A percentile compares a stretch with the other conserved stretches of the same genome.
Evolutionary conservation across 2,888 invertebrate genomes (phyloP).

Genomic region (Koerneria pararmatus): DNA sequence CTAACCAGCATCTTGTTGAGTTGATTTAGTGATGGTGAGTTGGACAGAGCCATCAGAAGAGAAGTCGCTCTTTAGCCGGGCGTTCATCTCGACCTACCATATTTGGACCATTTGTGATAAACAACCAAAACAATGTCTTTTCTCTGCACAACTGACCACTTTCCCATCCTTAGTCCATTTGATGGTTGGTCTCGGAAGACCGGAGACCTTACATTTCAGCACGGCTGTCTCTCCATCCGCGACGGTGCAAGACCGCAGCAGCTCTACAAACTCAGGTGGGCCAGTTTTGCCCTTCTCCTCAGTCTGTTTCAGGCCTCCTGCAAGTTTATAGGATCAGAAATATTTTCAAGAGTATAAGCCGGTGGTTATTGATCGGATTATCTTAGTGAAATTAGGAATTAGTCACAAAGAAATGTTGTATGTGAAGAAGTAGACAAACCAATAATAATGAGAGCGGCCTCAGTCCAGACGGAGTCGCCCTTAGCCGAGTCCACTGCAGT

Average conservation of each 20-base stretch:
- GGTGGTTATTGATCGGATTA: neutral
- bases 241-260: slow-evolving; percentile 52
- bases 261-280: slow-evolving; percentile 57
- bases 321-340: neutral
- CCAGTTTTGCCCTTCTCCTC: slow-evolving; percentile 29
- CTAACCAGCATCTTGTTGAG: slow-evolving; percentile 50
- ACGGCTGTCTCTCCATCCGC: slow-evolving; percentile 36
- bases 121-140: neutral
- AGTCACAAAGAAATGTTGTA: slow-evolving; percentile 6
- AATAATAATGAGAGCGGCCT: slow-evolving; percentile 30
- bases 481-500: slow-evolving; percentile 4
- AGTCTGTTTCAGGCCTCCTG: slow-evolving; percentile 21
- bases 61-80: slow-evolving; percentile 45
- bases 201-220: slow-evolving; percentile 66
- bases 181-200: slow-evolving; percentile 86
- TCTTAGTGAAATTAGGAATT: neutral
- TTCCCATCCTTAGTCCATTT: slow-evolving; percentile 82
- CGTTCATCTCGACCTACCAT: slow-evolving; percentile 57
- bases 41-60: slow-evolving; percentile 53
- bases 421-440: slow-evolving; percentile 25
- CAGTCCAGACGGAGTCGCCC: slow-evolving; percentile 30
- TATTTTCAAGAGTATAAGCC: neutral
- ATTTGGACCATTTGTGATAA: neutral
- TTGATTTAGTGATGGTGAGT: slow-evolving; percentile 44
- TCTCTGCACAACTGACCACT: slow-evolving; percentile 29